Evolutionary conservation across 2,888 invertebrate genomes (phyloP).

Genomic region (Lasioglossum villosulum): DNA sequence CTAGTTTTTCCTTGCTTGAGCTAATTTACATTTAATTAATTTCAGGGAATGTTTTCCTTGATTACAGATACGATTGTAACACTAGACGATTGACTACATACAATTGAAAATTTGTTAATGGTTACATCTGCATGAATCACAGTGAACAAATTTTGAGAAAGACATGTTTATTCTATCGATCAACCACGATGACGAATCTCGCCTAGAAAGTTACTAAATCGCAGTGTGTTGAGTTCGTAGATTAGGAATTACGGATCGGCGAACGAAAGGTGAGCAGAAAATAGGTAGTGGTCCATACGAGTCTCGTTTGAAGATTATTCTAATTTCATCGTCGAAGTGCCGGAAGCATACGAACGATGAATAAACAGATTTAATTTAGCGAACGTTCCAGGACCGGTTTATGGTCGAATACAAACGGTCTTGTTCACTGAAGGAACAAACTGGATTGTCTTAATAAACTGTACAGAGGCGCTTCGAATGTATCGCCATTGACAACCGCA

Average conservation of each 20-base stretch:
- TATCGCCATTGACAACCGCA: not conserved
- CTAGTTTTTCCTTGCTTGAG: too few relatives aligned
- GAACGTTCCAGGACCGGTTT: not conserved
- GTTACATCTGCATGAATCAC: not conserved
- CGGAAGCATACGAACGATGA: not conserved
- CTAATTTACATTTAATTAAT: not conserved
- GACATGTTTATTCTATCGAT: not conserved
- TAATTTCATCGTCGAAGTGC: not conserved
- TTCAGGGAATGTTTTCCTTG: too few relatives aligned
- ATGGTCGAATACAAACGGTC: not conserved
- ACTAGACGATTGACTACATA: not conserved
- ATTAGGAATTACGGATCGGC: not conserved
- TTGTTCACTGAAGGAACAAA: not conserved
- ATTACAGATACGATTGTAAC: not conserved
- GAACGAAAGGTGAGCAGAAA: not conserved
- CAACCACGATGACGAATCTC: not conserved
- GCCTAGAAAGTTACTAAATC: not conserved
- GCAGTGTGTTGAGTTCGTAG: not conserved
- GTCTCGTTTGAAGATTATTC: not conserved
- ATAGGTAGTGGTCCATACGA: not conserved
- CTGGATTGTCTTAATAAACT: not conserved
- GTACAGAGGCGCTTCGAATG: constrained; percentile 15
- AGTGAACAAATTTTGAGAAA: not conserved
- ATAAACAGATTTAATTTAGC: not conserved
- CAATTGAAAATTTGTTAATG: not conserved